Evolutionary conservation across 1,140 invertebrate species (phyloP), one percentile per base, ranked within the genome.

Genomic region (Penaeus vannamei): DNA sequence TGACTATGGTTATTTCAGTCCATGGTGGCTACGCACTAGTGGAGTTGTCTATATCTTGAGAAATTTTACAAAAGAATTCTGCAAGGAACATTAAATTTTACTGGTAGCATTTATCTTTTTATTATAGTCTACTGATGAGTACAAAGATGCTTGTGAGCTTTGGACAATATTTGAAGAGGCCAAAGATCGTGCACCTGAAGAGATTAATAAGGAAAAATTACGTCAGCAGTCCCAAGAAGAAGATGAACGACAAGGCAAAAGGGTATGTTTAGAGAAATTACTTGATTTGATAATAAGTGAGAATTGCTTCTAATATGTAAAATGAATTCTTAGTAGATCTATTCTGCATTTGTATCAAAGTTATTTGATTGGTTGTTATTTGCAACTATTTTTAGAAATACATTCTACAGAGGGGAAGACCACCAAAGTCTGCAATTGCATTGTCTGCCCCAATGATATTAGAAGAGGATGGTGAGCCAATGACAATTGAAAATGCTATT

Each of bases 101-200:
- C 36, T 36, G 5, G 36, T 36, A 36, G 36, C 36, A 36, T 17
- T 17, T 46, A 8, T 46, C 0, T 19, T 81, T 81, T 23, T 42
- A 59, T 81, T 7, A 53, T 66, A 91, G 91, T 91, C 91, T 84
- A 95, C 96, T 19, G 95, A 95, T 86, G 98, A 99, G 93, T 97
- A 97, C 93, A 96, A 97, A 94, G 98, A 99, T 95, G 98, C 98
- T 1, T 95, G 95, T 91, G 96, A 98, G 86, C 92, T 99, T n/a
- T 97, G 96, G 96, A 97, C 98, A 80, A 93, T 98, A 26, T 98
- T 96, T 91, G 92, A 93, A 77, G 94, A 94, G 89, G 95, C 93
- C 66, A 93, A 95, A 93, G 93, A 90, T 93, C 92, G 93, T 93
- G 90, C 92, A 94, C 26, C 90, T 94, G 60, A 94, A 2, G 91